These are phyloP conservation scores for Papilio glaucus DNA, from an alignment of 1,140 invertebrate species.

Conservation along the genomic window DNA sequence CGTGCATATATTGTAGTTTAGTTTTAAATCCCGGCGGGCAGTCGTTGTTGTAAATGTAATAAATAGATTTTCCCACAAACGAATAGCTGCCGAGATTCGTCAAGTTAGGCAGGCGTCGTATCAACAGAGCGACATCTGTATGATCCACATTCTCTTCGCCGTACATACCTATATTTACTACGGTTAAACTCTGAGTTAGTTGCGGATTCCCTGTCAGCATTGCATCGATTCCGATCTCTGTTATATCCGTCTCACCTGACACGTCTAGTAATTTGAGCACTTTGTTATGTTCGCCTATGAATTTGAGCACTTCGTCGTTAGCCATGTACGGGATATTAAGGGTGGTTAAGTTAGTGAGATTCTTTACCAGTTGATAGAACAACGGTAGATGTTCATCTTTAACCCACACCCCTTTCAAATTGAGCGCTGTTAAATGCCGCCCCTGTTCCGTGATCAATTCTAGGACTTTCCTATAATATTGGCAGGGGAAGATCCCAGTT, in stretches of 20 bases:
- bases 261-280: conserved; percentile 85
- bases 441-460: conserved; percentile 85
- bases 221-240: conserved; percentile 84
- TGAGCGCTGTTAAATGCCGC: conserved; percentile 84
- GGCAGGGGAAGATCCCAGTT: conserved; percentile 86
- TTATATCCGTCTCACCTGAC: conserved; percentile 86
- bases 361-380: conserved; percentile 85
- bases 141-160: conserved; percentile 87
- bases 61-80: conserved; percentile 85
- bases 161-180: conserved; percentile 86
- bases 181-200: conserved; percentile 82
- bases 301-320: conserved; percentile 86
- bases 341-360: conserved; percentile 83
- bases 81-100: conserved; percentile 86
- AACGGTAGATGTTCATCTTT: conserved; percentile 86
- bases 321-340: conserved; percentile 87
- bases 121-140: conserved; percentile 84
- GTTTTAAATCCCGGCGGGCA: conserved; percentile 82
- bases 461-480: conserved; percentile 86
- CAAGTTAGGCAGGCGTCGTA: conserved; percentile 85
- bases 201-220: conserved; percentile 80
- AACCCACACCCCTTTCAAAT: conserved; percentile 88
- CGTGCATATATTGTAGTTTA: conserved; percentile 86
- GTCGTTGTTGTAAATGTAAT: conserved; percentile 82
- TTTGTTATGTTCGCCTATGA: conserved; percentile 83